These are phyloP conservation scores for Yponomeuta cagnagella DNA, from an alignment of 2,888 invertebrate genomes.

Conservation along the genomic window DNA sequence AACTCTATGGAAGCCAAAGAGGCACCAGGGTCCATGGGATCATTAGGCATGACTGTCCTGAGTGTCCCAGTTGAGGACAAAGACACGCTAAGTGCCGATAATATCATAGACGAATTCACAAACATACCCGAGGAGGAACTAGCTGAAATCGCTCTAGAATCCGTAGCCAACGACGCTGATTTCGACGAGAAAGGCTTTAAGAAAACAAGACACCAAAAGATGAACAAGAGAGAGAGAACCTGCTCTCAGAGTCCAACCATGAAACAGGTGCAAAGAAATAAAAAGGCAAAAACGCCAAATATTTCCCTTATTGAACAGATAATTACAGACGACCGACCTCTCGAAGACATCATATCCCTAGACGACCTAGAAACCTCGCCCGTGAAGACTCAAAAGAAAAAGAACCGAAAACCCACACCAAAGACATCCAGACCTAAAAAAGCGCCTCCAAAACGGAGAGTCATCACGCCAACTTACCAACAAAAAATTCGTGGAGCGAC, in stretches of 20 bases:
- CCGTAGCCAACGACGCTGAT: slow-evolving; percentile 28
- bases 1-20: slow-evolving; percentile 63
- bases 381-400: slow-evolving; percentile 25
- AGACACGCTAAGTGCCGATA: slow-evolving; percentile 35
- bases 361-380: slow-evolving; percentile 49
- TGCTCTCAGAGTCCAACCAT: slow-evolving; percentile 39
- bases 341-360: slow-evolving; percentile 61
- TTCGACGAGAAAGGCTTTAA: slow-evolving; percentile 26
- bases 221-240: slow-evolving; percentile 30
- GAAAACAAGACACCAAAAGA: slow-evolving; percentile 34
- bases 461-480: slow-evolving; percentile 22
- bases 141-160: slow-evolving; percentile 57
- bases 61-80: slow-evolving; percentile 39
- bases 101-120: slow-evolving; percentile 56
- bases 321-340: slow-evolving; percentile 56
- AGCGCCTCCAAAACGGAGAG: slow-evolving; percentile 29
- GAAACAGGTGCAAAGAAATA: slow-evolving; percentile 24
- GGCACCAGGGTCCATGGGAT: slow-evolving; percentile 40
- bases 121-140: slow-evolving; percentile 61
- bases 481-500: not conserved
- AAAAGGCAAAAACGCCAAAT: slow-evolving; percentile 48
- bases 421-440: slow-evolving; percentile 15
- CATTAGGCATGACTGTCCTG: slow-evolving; percentile 61
- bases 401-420: slow-evolving; percentile 27
- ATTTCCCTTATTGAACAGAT: slow-evolving; percentile 65